Evolutionary conservation across 2,113 vertebrate genomes (phyloP).

Genomic region (Nothoprocta pentlandii): DNA sequence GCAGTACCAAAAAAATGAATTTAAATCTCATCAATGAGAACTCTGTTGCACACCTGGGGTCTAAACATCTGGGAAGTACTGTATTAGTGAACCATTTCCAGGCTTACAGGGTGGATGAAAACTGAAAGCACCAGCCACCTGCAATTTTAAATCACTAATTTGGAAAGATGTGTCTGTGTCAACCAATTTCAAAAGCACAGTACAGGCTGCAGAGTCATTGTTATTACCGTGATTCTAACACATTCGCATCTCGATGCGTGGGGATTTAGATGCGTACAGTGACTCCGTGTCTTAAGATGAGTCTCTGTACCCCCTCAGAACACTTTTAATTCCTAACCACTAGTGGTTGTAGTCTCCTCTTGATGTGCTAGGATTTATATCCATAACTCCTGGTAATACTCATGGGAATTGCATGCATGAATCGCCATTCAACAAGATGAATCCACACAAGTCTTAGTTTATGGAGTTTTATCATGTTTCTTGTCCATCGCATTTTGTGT

Average conservation of each 20-base stretch:
- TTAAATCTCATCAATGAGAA: constrained; percentile 62
- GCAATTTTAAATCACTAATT: constrained; percentile 19
- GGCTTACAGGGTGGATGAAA: constrained; percentile 44
- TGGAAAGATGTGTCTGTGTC: neutral
- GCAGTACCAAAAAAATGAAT: neutral
- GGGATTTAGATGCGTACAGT: constrained; percentile 31
- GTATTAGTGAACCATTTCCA: constrained; percentile 26
- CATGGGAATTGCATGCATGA: constrained; percentile 45
- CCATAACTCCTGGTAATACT: constrained; percentile 15
- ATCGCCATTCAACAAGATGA: neutral
- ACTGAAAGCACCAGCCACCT: constrained; percentile 36
- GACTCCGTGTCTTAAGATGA: constrained; percentile 41
- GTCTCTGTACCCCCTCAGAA: constrained; percentile 33
- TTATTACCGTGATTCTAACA: neutral
- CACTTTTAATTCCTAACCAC: constrained; percentile 51
- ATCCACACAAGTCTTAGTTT: constrained; percentile 3
- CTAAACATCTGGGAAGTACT: constrained; percentile 55
- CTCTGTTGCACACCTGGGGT: constrained; percentile 28
- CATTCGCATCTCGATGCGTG: neutral
- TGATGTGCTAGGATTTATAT: constrained; percentile 50
- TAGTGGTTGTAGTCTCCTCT: constrained; percentile 12
- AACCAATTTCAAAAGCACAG: constrained; percentile 21
- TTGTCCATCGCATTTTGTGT: rapidly evolving
- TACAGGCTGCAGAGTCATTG: neutral
- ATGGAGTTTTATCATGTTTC: neutral